Percentiles rank a stretch among this genome's conserved stretches.
Conservation (phyloP, 2,113 vertebrate species). For the Prietella phreatophila region DNA sequence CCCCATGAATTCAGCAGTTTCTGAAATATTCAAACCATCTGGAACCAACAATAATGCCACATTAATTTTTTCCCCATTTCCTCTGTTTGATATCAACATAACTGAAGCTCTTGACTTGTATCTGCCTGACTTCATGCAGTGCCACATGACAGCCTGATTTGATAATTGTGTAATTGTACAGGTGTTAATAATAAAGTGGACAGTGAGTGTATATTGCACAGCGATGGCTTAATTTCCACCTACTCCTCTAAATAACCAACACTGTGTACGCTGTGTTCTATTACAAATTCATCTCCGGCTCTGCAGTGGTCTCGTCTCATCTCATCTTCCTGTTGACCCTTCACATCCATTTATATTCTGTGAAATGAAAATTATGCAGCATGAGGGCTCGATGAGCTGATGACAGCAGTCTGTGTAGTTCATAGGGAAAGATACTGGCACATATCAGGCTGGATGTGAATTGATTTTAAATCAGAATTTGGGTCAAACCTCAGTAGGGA, state of each 20-base stretch:
- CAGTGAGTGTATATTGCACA: background rate
- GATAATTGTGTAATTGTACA: background rate
- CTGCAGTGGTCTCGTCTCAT: constrained; percentile 7
- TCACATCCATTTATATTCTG: constrained; percentile 36
- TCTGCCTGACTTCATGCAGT: background rate
- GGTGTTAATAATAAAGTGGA: background rate
- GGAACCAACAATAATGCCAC: too few species aligned
- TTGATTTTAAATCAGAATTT: constrained; percentile 55
- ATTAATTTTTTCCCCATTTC: background rate
- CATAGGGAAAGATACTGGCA: constrained; percentile 4
- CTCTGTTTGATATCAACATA: background rate
- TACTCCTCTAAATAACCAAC: background rate
- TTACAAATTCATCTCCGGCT: constrained; percentile 8
- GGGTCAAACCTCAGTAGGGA: constrained; percentile 53
- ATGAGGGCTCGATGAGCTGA: constrained; percentile 5
- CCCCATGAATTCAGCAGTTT: too few species aligned
- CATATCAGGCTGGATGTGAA: constrained; percentile 29
- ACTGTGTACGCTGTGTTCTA: background rate
- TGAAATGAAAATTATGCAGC: constrained; percentile 33
- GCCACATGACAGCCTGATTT: background rate
- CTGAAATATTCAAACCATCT: background rate
- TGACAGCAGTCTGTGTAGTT: constrained; percentile 15
- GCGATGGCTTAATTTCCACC: background rate
- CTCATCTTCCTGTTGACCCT: constrained; percentile 27
- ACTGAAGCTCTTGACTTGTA: background rate